Evolutionary conservation across 2,113 vertebrate genomes (phyloP).

Genomic region (Noctilio leporinus): DNA sequence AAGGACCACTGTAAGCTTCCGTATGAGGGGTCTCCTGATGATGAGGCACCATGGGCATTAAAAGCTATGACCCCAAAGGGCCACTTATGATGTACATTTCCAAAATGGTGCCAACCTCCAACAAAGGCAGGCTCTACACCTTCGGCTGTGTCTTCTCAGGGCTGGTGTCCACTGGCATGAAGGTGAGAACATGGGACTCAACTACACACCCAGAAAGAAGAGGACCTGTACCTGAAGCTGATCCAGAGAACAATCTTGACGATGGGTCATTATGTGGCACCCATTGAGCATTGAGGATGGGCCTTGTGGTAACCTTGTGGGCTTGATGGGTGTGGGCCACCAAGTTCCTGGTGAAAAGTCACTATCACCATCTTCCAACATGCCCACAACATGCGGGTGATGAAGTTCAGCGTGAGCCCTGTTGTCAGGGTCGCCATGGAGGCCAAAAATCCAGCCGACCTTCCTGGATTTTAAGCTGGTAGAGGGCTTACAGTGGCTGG

Average conservation of each 20-base stretch:
- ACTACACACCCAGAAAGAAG: conserved; percentile 96
- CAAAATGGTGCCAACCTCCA: conserved; percentile 97
- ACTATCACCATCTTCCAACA: conserved; percentile 96
- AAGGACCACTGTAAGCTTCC: conserved; percentile 95
- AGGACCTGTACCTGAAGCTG: conserved; percentile 93
- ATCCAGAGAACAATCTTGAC: conserved; percentile 98
- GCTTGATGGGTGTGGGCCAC: conserved; percentile 94
- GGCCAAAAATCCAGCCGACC: conserved; percentile 92
- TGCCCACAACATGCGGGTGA: conserved; percentile 95
- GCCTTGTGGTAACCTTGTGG: conserved; percentile 96
- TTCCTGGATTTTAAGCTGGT: conserved; percentile 97
- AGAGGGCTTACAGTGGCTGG: conserved; percentile 92
- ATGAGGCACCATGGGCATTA: conserved; percentile 91
- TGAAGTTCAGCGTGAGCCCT: conserved; percentile 98
- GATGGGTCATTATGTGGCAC: conserved; percentile 96
- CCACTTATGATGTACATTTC: conserved; percentile 99
- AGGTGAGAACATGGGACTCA: conserved; percentile 97
- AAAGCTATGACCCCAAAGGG: conserved; percentile 94
- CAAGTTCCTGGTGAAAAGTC: conserved; percentile 93
- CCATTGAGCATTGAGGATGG: conserved; percentile 97
- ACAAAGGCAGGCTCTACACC: conserved; percentile 96
- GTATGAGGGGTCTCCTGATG: conserved; percentile 93
- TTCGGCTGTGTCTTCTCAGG: conserved; percentile 97
- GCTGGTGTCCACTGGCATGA: conserved; percentile 89
- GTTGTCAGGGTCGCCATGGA: conserved; percentile 95